phyloP scores from a whole-genome alignment of 2,113 vertebrate species.

The Dipodomys spectabilis region DNA sequence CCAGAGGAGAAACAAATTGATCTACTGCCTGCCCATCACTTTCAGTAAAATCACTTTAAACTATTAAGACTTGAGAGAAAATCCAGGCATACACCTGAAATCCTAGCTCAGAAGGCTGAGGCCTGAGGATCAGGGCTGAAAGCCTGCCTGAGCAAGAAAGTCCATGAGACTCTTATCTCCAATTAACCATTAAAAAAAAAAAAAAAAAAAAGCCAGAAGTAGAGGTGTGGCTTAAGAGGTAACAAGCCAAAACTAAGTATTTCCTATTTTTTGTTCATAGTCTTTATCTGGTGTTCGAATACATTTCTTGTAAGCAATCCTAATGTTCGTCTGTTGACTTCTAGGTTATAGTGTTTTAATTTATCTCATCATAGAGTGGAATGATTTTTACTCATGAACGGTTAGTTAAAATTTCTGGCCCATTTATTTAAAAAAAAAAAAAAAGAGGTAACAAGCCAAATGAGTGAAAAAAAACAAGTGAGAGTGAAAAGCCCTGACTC shows the following conservation, averaged over 20 bases:
- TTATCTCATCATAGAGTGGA: constrained; percentile 44
- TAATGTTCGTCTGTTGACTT: constrained; percentile 1
- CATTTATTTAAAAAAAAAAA: neutral
- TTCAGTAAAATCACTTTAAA: neutral
- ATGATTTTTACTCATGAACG: constrained; percentile 53
- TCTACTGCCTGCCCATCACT: neutral
- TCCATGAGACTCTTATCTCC: too few species aligned
- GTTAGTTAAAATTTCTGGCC: constrained; percentile 54
- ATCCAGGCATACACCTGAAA: too few species aligned
- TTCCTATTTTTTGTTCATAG: neutral
- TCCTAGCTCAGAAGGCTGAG: too few species aligned
- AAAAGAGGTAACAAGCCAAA: too few species aligned
- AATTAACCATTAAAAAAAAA: too few species aligned
- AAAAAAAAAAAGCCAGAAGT: too few species aligned
- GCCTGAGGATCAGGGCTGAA: too few species aligned
- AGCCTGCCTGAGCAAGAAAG: too few species aligned
- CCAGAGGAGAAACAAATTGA: neutral
- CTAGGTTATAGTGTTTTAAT: neutral
- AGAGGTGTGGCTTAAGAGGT: too few species aligned
- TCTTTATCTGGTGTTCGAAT: constrained; percentile 51
- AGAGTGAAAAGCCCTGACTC: too few species aligned
- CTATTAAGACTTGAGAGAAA: neutral
- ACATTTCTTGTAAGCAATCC: neutral
- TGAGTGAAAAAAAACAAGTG: too few species aligned
- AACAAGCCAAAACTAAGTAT: neutral